Percentiles rank a stretch among this genome's conserved stretches.
phyloP scores from a whole-genome alignment of 1,140 invertebrate genomes.

The Tetramorium alpestre region DNA sequence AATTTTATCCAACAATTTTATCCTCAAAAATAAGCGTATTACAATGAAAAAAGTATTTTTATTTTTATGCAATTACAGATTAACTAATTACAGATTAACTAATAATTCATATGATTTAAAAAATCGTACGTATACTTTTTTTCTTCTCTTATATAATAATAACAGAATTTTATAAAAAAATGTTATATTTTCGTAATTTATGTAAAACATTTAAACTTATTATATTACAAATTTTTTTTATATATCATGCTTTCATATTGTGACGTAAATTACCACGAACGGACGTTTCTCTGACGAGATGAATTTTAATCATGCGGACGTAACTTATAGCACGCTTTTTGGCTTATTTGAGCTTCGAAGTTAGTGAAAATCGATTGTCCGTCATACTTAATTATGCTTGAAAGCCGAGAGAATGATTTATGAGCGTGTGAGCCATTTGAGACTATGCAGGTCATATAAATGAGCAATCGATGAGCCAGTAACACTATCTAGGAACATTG shows the following conservation, averaged over 20 bases:
- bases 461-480: conserved; percentile 50
- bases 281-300: neutral
- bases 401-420: conserved; percentile 58
- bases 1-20: neutral
- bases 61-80: neutral
- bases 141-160: neutral
- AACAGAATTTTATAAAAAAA: neutral
- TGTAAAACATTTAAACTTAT: neutral
- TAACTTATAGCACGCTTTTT: conserved; percentile 40
- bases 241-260: neutral
- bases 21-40: neutral
- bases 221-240: neutral
- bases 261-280: conserved; percentile 3
- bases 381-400: conserved; percentile 56
- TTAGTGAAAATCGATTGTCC: conserved; percentile 55
- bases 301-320: conserved; percentile 27
- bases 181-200: neutral
- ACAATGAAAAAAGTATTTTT: neutral
- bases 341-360: conserved; percentile 38
- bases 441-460: conserved; percentile 50
- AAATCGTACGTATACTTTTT: neutral
- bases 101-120: neutral
- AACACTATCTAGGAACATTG: conserved; percentile 47
- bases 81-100: neutral
- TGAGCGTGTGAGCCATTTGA: conserved; percentile 46